Percentiles rank a stretch among this genome's conserved stretches.
phyloP scores from a whole-genome alignment of 2,113 vertebrate genomes.

The Pseudopodoces humilis region DNA sequence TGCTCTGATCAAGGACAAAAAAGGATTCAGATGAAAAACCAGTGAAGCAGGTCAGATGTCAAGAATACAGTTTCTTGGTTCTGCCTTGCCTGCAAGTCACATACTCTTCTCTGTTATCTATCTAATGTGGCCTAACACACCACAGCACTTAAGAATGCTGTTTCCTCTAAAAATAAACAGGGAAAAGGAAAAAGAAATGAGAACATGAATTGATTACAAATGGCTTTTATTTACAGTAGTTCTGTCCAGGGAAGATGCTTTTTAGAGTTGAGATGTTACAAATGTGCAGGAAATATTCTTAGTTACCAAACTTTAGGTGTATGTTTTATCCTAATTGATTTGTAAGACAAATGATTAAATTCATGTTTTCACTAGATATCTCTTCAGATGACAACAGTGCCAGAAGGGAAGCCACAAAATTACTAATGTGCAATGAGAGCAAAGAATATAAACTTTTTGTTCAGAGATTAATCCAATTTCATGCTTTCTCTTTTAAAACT shows the following conservation, averaged over 20 bases:
- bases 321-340: accelerated
- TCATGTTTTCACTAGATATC: neutral
- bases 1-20: neutral
- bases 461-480: neutral
- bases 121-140: neutral
- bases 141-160: neutral
- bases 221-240: neutral
- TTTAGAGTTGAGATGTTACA: neutral
- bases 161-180: neutral
- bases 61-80: neutral
- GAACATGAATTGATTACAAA: neutral
- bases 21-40: neutral
- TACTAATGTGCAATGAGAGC: neutral
- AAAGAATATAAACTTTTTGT: neutral
- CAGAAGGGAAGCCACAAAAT: neutral
- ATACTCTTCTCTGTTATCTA: neutral
- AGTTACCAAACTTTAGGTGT: neutral
- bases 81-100: neutral
- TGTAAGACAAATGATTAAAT: neutral
- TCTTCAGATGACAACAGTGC: neutral
- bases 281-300: neutral
- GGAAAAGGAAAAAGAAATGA: neutral
- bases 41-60: neutral
- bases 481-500: neutral
- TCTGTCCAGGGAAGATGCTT: neutral